Evolutionary conservation across 92 coral and sea anemone species (phyloP), one percentile per base, ranked within the genome.

Genomic region (Galaxea fascicularis): DNA sequence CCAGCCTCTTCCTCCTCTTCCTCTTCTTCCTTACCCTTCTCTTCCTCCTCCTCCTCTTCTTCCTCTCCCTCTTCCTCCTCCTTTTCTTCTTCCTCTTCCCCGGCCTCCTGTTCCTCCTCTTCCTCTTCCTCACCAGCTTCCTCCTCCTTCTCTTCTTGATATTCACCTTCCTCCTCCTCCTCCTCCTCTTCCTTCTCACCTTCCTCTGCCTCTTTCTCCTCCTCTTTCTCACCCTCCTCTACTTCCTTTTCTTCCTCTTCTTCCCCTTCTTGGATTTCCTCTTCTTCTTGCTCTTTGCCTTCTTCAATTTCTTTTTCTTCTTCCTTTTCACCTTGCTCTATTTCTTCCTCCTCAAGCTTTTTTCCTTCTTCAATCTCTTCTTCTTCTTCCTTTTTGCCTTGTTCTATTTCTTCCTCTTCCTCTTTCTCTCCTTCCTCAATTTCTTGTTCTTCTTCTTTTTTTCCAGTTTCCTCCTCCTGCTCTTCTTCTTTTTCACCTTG

Each of bases 51-150:
- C 13, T 81, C 73, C 28, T 78, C 89, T 65, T 71, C 72, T 9
- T 86, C 73, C 29, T 51, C 75, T 22, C 26, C 49, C n/a, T 86
- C 64, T 26, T 77, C 78, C n/a, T 87, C 91, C 47, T 80, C 82
- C 2, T 65, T 65, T 30, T 65, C 71, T n/a, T 65, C 71, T 25
- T 65, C 71, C 13, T 26, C 44, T 65, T 65, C 71, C 4, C 71
- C 71, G 10, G 31, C 71, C 39, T 65, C 71, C 35, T 9, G 20
- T 30, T 65, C 71, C 18, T 65, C 71, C 26, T 65, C 71, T 7
- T 65, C 71, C 44, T 26, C 31, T 25, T 74, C 35, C 10, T 45
- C 14, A 20, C 64, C 80, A 45, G 27, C 60, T 74, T 65, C 76
- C 67, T 65, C 65, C 21, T 78, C 71, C 12, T 78, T 14, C 41